Evolutionary conservation across 2,888 invertebrate genomes (phyloP), one percentile per base, ranked within the genome.

Genomic region (Eupithecia subumbrata): DNA sequence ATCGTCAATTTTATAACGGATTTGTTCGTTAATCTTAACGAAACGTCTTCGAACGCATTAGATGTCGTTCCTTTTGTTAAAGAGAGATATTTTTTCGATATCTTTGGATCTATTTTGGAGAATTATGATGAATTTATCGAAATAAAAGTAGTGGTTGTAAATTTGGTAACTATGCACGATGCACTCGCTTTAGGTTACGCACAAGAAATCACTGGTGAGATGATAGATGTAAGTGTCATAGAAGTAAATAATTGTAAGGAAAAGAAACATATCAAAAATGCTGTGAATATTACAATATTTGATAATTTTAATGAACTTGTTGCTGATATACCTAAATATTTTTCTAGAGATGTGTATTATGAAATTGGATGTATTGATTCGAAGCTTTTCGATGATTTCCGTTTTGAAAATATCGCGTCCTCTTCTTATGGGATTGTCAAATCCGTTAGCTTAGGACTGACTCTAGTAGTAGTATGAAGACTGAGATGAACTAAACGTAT

Each of bases 251-350:
- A 83, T 80, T 85, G 71, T 94, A 94, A 92, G 87, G 83, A 88
- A 93, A 92, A 87, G 86, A 92, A 88, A 94, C 94, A 95, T 95
- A 95, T 95, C 94, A 90, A 92, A 86, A 89, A 95, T 88, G 95
- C 95, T 95, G 95, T 95, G 95, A 95, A 91, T 91, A 93, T 92
- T 93, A 95, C 95, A 94, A 94, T 94, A 95, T 94, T 86, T 93
- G 90, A 88, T 94, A 89, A 92, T 91, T 91, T 91, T 89, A 93
- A 92, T 90, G 88, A 89, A 91, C 92, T 92, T 88, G 91, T 94
- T 93, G 93, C 92, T 90, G 87, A 92, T 89, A 93, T 92, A 94
- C 91, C 90, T 93, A 93, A 93, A 94, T 95, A 95, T 95, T 95
- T 95, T 95, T 95, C 95, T 95, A 95, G 95, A 89, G 90, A 94